Evolutionary conservation across 2,797 vertebrate species (phyloP).

Genomic region (Holocentrus rufus): DNA sequence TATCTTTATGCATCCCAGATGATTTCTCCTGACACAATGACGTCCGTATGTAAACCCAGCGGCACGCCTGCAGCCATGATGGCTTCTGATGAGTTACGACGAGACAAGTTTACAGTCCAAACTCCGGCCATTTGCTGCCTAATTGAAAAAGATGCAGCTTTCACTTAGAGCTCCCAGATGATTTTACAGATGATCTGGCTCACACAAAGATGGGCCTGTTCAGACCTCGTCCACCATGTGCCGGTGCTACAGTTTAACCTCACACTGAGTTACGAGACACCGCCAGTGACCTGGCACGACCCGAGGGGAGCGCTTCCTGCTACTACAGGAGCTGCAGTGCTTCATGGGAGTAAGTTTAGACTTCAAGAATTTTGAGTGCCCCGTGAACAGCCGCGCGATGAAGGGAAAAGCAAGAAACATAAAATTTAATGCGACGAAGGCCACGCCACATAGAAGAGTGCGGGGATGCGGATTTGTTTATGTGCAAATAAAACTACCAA

Average conservation of each 20-base stretch:
- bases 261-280: slow-evolving; percentile 33
- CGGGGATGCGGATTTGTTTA: slow-evolving; percentile 3
- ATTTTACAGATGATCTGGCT: slow-evolving; percentile 63
- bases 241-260: slow-evolving; percentile 51
- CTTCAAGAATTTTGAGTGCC: background rate
- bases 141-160: slow-evolving; percentile 67
- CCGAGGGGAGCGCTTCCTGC: slow-evolving; percentile 40
- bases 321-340: slow-evolving; percentile 17
- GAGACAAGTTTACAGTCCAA: slow-evolving; percentile 60
- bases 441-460: background rate
- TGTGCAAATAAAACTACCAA: no score
- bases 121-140: slow-evolving; percentile 53
- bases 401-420: background rate
- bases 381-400: background rate
- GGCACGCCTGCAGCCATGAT: background rate
- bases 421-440: background rate
- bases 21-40: slow-evolving; percentile 39
- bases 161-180: slow-evolving; percentile 58
- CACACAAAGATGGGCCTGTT: slow-evolving; percentile 69
- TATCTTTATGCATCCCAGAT: slow-evolving; percentile 54
- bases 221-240: slow-evolving; percentile 48
- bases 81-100: slow-evolving; percentile 57
- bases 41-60: slow-evolving; percentile 38
- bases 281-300: slow-evolving; percentile 32
- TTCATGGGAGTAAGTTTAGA: slow-evolving; percentile 9